Evolutionary conservation across 2,797 vertebrate genomes (phyloP).

Genomic region (Cynopterus sphinx): DNA sequence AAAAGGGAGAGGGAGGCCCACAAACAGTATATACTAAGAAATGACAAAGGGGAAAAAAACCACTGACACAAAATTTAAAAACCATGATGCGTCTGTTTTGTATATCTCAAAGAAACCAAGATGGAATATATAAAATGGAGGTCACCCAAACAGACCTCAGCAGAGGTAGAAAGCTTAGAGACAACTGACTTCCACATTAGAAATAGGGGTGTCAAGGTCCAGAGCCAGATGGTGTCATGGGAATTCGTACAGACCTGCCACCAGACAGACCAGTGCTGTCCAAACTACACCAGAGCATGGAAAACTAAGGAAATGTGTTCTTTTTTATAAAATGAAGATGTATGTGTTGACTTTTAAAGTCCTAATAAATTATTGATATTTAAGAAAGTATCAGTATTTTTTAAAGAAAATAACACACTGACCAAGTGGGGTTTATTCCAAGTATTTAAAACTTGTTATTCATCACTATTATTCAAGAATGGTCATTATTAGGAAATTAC

Average conservation of each 20-base stretch:
- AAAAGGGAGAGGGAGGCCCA: rapidly evolving
- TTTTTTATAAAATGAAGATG: background rate
- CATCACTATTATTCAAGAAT: background rate
- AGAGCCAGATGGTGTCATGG: background rate
- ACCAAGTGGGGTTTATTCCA: background rate
- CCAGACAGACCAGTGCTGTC: background rate
- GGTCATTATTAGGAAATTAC: background rate
- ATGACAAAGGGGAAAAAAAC: background rate
- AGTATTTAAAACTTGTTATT: background rate
- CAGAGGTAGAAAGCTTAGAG: background rate
- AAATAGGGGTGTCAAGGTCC: background rate
- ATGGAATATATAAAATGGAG: background rate
- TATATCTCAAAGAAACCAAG: background rate
- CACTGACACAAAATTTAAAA: background rate
- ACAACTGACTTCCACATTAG: background rate
- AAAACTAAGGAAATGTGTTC: background rate
- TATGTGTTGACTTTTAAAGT: background rate
- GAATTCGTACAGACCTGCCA: background rate
- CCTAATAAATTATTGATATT: background rate
- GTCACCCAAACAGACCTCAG: background rate
- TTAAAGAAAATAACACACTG: background rate
- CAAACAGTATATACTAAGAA: background rate
- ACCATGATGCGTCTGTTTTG: background rate
- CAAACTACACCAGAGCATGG: background rate
- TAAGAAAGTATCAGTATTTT: background rate